A percentile compares a stretch with the other conserved stretches of the same genome.
Evolutionary conservation across 92 coral and sea anemone genomes (phyloP).

Genomic region (Paragorgia papillata): DNA sequence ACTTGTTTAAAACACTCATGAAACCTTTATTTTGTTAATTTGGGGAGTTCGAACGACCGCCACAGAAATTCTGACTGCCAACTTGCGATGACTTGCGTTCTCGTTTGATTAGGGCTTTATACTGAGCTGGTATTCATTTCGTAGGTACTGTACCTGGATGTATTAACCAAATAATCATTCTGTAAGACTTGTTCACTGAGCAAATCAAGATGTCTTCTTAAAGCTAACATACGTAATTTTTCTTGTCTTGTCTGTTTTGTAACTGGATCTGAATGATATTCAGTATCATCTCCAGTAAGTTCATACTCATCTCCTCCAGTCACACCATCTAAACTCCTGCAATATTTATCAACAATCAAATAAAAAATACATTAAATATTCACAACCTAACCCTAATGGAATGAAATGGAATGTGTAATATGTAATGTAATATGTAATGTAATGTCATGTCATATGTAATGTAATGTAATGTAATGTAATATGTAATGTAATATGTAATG

Average conservation of each 20-base stretch:
- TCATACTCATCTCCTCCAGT: constrained; percentile 79
- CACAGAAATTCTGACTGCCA: too few relatives aligned
- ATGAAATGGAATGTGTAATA: too few relatives aligned
- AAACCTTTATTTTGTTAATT: too few relatives aligned
- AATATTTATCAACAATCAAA: not conserved
- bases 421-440: too few relatives aligned
- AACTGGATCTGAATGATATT: constrained; percentile 86
- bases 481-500: too few relatives aligned
- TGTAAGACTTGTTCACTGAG: constrained; percentile 97
- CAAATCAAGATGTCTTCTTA: constrained; percentile 88
- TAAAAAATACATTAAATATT: not conserved
- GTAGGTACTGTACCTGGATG: constrained; percentile 65
- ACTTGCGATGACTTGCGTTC: too few relatives aligned
- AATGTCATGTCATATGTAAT: too few relatives aligned
- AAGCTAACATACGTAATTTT: constrained; percentile 81
- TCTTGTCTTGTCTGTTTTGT: constrained; percentile 98
- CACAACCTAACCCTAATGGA: too few relatives aligned
- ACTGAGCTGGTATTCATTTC: too few relatives aligned
- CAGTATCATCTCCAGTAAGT: constrained; percentile 44
- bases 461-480: not conserved
- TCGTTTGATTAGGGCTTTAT: too few relatives aligned
- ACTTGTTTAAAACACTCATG: too few relatives aligned
- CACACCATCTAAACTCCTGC: constrained; percentile 85
- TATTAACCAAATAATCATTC: constrained; percentile 90
- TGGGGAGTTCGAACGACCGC: too few relatives aligned